Evolutionary conservation across 2,113 vertebrate species (phyloP).

Genomic region (Pampusana beccarii): DNA sequence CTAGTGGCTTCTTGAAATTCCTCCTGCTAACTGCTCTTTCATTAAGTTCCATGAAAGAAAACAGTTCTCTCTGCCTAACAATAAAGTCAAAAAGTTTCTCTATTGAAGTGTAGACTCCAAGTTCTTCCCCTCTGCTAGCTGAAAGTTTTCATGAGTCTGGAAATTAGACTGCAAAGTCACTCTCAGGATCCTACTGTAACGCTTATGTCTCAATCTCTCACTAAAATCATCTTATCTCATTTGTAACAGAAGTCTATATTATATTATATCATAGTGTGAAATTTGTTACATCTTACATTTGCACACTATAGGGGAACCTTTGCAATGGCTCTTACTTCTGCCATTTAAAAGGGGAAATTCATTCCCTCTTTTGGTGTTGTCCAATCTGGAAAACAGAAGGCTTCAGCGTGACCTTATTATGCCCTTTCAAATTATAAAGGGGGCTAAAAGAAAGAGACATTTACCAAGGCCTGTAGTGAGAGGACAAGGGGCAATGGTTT

Average conservation of each 20-base stretch:
- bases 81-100: not conserved
- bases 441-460: not conserved
- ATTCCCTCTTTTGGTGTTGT: not conserved
- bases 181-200: not conserved
- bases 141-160: not conserved
- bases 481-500: not conserved
- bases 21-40: conserved; percentile 5
- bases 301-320: not conserved
- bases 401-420: not conserved
- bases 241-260: not conserved
- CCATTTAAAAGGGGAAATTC: not conserved
- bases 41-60: conserved; percentile 4
- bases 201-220: not conserved
- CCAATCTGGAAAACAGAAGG: not conserved
- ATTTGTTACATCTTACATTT: not conserved
- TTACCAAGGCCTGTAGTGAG: not conserved
- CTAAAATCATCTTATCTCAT: not conserved
- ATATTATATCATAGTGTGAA: not conserved
- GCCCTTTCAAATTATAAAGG: not conserved
- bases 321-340: not conserved
- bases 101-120: not conserved
- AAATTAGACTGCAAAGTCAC: not conserved
- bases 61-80: not conserved
- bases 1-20: conserved; percentile 34
- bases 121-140: not conserved